Evolutionary conservation across 2,888 invertebrate genomes (phyloP), one percentile per base, ranked within the genome.

Genomic region (Ypsolopha sequella): DNA sequence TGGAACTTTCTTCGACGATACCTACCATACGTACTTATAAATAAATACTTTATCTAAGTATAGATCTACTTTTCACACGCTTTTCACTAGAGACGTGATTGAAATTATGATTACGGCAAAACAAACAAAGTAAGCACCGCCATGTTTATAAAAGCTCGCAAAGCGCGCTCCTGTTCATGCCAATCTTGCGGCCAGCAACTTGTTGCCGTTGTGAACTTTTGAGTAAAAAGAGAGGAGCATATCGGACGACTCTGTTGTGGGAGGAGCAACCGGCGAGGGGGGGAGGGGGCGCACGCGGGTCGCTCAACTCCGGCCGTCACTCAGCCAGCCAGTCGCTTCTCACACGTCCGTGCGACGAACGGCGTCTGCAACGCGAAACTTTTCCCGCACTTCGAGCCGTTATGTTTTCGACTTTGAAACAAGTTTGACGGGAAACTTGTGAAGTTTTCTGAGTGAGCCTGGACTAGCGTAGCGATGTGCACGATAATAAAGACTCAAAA

Each of bases 401-500:
- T 81, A 86, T 86, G 85, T 76, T 68, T 77, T 80, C 79, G 73
- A 75, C 72, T 73, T 78, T 76, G 81, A 74, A 86, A 85, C 86
- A 84, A 86, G 86, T 86, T 86, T 86, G 84, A 85, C 86, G 85
- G 81, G 82, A 81, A 84, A 80, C 79, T 80, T 70, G 74, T 76
- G 66, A 82, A 81, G 78, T 82, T 82, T 82, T 79, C 80, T 78
- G 73, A 79, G 67, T 67, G 76, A 72, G 70, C 70, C 68, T 70
- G 76, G 73, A 76, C 74, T 76, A 72, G 66, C 66, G 72, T 66
- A 76, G 82, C 76, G 73, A 86, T 85, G 84, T 80, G 76, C 72
- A 73, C 74, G 79, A 70, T 73, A 72, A 76, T 62, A 73, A 63
- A 68, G 67, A 70, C 67, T 60, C 68, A 72, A 76, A 70, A 62